Conservation (phyloP, 2,888 invertebrate species). For the Urechis unicinctus region DNA sequence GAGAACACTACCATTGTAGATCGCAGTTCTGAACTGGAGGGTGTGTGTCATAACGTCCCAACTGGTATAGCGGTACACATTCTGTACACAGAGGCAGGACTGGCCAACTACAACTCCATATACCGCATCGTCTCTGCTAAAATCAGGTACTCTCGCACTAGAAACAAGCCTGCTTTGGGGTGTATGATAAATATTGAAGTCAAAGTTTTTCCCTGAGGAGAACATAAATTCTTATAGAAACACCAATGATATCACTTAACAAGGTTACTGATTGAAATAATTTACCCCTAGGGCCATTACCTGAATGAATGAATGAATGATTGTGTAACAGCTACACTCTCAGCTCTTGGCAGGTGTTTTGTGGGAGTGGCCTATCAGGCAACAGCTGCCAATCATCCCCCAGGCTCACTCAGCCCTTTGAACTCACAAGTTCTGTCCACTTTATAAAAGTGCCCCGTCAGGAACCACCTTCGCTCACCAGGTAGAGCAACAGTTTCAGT, state of each 20-base stretch:
- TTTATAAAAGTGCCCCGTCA: slow-evolving; percentile 11
- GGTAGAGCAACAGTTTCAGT: no score
- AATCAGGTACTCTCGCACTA: slow-evolving; percentile 37
- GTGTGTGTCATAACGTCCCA: slow-evolving; percentile 32
- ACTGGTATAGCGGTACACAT: slow-evolving; percentile 34
- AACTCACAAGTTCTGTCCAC: slow-evolving; percentile 12
- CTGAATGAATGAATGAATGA: no score
- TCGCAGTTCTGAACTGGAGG: slow-evolving; percentile 19
- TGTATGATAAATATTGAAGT: no score
- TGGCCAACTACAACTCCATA: slow-evolving; percentile 26
- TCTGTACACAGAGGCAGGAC: slow-evolving; percentile 36
- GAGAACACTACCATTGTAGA: no score
- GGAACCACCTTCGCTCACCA: slow-evolving; percentile 1
- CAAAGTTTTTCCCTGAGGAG: no score
- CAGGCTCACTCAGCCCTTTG: slow-evolving; percentile 10
- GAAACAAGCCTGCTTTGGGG: no score
- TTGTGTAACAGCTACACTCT: slow-evolving; percentile 8
- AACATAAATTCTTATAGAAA: no score
- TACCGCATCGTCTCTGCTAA: slow-evolving; percentile 36
- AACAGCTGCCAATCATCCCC: no score
- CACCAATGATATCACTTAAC: no score
- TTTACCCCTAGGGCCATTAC: no score
- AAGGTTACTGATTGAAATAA: no score
- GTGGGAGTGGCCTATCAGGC: background rate
- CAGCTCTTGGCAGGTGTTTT: slow-evolving; percentile 5